Base-by-base conservation (phyloP, 2,113 vertebrate genomes). In the Nyctereutes procyonoides region DNA sequence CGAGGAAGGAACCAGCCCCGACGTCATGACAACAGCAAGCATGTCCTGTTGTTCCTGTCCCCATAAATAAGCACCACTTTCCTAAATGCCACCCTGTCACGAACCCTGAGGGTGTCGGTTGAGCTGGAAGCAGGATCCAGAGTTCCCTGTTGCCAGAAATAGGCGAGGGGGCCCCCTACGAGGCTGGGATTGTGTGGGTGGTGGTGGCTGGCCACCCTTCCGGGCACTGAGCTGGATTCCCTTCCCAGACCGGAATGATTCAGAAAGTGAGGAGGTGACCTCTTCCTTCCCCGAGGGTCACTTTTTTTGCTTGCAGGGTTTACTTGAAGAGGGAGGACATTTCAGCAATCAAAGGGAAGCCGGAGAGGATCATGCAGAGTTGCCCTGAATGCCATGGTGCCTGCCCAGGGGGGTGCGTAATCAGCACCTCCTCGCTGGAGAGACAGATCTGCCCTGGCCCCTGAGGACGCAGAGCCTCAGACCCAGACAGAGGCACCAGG, bases 181-280 rank as follows among this genome's bases (percentile, higher is more conserved):
- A 6, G 26, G 73, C 16, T 3, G 69, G 63, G 93, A 30, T 8
- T 0, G 0, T 0, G 19, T 53, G 77, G 93, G 91, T 9, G 60
- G 96, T 0, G 35, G 96, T 0, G 35, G 35, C 73, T 0, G 4
- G 32, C 48, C 0, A 2, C 60, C 24, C 88, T 95, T 93, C 94
- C 83, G 16, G 93, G 77, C 90, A 76, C 74, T 0, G 0, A 19
- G 63, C 28, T 43, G 48, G 26, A 7, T 30, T 26, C 63, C 58
- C 48, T 95, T 92, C 88, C 96, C 95, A 94, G 88, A 88, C 28
- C 3, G 0, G 60, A 38, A 24, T 97, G 96, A 97, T 87, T 98
- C 97, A 97, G 93, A 95, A 48, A 86, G 56, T 62, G 26, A 81
- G 91, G 90, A 83, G 96, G 93, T 79, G 89, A 83, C 71, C 48